phyloP scores from a whole-genome alignment of 1,140 invertebrate species.

The Eurosta solidaginis region DNA sequence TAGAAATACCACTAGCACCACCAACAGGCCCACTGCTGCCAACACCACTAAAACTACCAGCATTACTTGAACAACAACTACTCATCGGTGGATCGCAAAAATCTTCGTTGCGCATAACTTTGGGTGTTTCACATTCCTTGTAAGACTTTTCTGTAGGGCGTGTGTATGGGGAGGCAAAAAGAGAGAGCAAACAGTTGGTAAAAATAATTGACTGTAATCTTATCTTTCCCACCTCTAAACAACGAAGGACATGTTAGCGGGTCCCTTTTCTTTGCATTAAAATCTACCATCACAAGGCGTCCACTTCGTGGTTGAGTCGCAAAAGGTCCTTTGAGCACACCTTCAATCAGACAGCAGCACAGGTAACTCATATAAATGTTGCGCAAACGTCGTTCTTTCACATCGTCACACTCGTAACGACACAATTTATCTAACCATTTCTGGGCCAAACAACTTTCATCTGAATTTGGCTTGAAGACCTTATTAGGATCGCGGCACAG shows the following conservation, averaged over 20 bases:
- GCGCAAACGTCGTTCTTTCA: conserved; percentile 41
- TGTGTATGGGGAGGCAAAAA: not conserved
- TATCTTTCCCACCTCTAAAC: not conserved
- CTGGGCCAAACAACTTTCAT: conserved; percentile 32
- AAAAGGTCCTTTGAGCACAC: conserved; percentile 40
- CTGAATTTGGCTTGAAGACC: conserved; percentile 36
- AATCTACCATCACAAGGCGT: conserved; percentile 39
- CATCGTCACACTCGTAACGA: conserved; percentile 32
- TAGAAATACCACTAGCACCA: not conserved
- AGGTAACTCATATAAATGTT: conserved; percentile 49
- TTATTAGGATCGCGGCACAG: conserved; percentile 33
- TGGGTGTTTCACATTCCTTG: not conserved
- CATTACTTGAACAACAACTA: not conserved
- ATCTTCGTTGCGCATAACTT: not conserved
- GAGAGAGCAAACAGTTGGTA: not conserved
- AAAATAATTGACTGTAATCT: too few species aligned
- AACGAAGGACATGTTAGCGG: not conserved
- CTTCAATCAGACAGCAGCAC: conserved; percentile 43
- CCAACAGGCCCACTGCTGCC: not conserved
- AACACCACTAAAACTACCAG: not conserved
- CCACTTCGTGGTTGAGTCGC: conserved; percentile 32
- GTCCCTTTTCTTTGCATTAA: not conserved
- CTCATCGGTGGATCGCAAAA: not conserved
- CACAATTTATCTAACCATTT: conserved; percentile 43
- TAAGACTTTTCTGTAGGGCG: not conserved